Conservation (phyloP, 2,113 vertebrate species). For the Pteruthius melanotis region DNA sequence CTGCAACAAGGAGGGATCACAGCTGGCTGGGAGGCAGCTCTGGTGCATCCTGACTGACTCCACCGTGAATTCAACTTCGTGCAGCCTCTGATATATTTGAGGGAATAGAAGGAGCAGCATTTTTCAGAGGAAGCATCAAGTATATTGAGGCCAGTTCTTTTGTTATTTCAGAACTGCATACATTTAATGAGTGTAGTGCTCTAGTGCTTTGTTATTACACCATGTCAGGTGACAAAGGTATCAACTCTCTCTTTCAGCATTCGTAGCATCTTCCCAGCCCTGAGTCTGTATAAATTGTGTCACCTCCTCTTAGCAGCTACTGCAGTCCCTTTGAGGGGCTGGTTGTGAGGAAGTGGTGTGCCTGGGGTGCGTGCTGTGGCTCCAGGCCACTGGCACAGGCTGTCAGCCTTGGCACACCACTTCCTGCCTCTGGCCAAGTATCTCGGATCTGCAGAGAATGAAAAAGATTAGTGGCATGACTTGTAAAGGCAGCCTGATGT, state of each 20-base stretch:
- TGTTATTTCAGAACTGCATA: background rate
- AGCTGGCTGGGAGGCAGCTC: background rate
- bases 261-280: background rate
- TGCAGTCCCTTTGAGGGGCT: background rate
- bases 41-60: background rate
- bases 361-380: background rate
- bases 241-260: fast-evolving
- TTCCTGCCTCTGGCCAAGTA: background rate
- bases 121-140: background rate
- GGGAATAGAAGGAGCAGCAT: background rate
- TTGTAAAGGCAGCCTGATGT: background rate
- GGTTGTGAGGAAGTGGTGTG: fast-evolving
- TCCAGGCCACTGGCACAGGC: background rate
- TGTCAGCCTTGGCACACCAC: background rate
- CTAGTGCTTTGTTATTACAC: background rate
- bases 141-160: background rate
- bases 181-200: background rate
- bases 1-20: background rate
- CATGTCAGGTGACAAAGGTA: background rate
- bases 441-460: background rate
- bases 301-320: background rate
- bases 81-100: background rate
- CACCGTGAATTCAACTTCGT: background rate
- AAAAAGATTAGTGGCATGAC: background rate
- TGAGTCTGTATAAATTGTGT: background rate